Percentiles rank a stretch among this genome's conserved stretches.
Evolutionary conservation across 1,140 invertebrate species (phyloP).

Genomic region (Odontomachus brunneus): DNA sequence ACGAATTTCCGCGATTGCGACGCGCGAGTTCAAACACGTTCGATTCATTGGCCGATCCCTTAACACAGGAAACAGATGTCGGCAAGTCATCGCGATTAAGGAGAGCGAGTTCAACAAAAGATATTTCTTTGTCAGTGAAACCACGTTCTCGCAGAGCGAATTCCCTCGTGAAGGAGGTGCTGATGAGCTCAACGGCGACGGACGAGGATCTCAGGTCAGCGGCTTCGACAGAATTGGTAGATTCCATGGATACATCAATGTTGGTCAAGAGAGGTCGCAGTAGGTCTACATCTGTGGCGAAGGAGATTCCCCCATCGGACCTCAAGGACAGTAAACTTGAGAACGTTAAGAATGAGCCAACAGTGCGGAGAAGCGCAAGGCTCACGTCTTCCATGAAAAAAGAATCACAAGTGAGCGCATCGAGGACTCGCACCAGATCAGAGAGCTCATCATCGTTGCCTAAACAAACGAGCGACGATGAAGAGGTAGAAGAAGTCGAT

Average conservation of each 20-base stretch:
- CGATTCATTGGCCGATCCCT: neutral
- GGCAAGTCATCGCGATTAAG: neutral
- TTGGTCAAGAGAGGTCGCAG: slow-evolving; percentile 12
- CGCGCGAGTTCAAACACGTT: neutral
- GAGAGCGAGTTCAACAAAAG: neutral
- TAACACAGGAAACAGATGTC: neutral
- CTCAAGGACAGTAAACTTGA: slow-evolving; percentile 14
- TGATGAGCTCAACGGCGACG: slow-evolving; percentile 9
- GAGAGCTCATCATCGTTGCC: slow-evolving; percentile 66
- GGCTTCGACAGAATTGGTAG: slow-evolving; percentile 6
- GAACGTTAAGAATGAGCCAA: slow-evolving; percentile 4
- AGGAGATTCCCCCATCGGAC: slow-evolving; percentile 31
- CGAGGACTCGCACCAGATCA: slow-evolving; percentile 1
- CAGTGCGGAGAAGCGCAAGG: slow-evolving; percentile 65
- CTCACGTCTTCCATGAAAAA: slow-evolving; percentile 63
- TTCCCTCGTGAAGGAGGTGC: slow-evolving; percentile 60
- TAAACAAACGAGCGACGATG: slow-evolving; percentile 38
- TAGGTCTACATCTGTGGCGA: slow-evolving; percentile 27
- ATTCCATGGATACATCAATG: neutral
- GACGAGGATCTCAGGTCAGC: slow-evolving; percentile 18
- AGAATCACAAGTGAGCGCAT: slow-evolving; percentile 39
- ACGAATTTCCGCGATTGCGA: neutral
- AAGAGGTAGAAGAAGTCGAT: too few species aligned
- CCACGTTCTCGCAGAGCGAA: slow-evolving; percentile 51
- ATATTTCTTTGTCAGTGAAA: neutral